Percentiles rank a stretch among this genome's conserved stretches.
phyloP scores from a whole-genome alignment of 2,888 invertebrate genomes.

The Parapristionchus giblindavisi region DNA sequence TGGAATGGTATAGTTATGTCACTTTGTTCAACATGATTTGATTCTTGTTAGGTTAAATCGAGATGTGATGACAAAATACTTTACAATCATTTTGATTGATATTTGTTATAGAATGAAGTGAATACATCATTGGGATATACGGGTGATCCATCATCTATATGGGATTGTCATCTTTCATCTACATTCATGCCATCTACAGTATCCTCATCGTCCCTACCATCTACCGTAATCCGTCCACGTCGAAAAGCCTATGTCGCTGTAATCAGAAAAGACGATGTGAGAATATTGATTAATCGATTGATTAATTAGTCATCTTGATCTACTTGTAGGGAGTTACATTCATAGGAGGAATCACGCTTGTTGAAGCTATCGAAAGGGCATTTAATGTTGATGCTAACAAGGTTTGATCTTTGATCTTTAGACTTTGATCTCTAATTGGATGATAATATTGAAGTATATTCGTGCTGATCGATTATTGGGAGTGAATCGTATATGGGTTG shows the following conservation, averaged over 20 bases:
- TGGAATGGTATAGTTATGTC: too few species aligned
- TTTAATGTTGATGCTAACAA: constrained; percentile 19
- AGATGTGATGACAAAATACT: neutral
- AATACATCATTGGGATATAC: constrained; percentile 10
- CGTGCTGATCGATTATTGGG: constrained; percentile 9
- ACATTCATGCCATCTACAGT: neutral
- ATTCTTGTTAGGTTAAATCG: too few species aligned
- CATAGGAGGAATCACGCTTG: neutral
- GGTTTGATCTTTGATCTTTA: neutral
- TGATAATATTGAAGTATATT: neutral
- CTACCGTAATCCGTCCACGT: neutral
- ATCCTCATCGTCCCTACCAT: neutral
- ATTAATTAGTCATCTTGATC: neutral
- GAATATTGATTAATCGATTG: neutral
- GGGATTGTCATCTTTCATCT: constrained; percentile 1
- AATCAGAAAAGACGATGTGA: constrained; percentile 2
- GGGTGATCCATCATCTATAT: neutral
- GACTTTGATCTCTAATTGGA: neutral
- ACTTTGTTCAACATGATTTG: too few species aligned
- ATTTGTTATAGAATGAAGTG: constrained; percentile 1
- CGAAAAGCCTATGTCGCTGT: constrained; percentile 24
- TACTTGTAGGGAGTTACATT: constrained; percentile 5
- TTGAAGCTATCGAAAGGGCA: constrained; percentile 12
- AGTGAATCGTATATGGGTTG: constrained; percentile 34
- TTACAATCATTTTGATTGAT: neutral